These are phyloP conservation scores for Melospiza melodia DNA, from an alignment of 2,113 vertebrate genomes.

Conservation along the genomic window DNA sequence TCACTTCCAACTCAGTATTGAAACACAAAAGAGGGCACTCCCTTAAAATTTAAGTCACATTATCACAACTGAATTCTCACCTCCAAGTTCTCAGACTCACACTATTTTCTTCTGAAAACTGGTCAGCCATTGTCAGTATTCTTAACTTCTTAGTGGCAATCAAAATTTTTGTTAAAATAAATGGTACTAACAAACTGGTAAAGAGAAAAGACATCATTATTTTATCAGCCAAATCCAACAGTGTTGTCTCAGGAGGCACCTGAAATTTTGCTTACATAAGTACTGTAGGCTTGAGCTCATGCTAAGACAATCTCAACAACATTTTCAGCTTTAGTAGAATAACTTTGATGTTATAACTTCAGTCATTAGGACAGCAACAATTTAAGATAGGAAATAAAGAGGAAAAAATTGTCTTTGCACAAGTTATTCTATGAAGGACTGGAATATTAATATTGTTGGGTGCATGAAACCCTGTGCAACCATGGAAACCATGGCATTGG, in stretches of 20 bases:
- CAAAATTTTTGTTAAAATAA: slow-evolving; percentile 69
- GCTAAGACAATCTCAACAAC: background rate
- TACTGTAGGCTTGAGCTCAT: background rate
- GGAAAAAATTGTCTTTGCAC: background rate
- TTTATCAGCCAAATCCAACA: background rate
- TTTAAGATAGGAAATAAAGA: background rate
- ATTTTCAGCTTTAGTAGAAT: background rate
- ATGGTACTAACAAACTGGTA: background rate
- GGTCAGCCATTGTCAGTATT: slow-evolving; percentile 70
- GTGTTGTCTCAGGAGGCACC: background rate
- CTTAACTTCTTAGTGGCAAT: slow-evolving; percentile 72
- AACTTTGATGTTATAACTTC: background rate
- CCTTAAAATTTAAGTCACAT: background rate
- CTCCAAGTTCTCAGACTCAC: slow-evolving; percentile 74
- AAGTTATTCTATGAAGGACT: slow-evolving; percentile 6
- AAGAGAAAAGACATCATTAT: background rate
- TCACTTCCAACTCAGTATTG: background rate
- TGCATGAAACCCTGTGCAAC: slow-evolving; percentile 29
- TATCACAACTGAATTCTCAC: slow-evolving; percentile 7
- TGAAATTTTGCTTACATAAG: background rate
- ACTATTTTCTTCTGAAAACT: slow-evolving; percentile 69
- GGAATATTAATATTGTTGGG: slow-evolving; percentile 36
- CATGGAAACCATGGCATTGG: slow-evolving; percentile 58
- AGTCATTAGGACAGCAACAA: background rate
- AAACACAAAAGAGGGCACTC: background rate